Evolutionary conservation across 2,888 invertebrate species (phyloP).

Genomic region (Conus canariensis): DNA sequence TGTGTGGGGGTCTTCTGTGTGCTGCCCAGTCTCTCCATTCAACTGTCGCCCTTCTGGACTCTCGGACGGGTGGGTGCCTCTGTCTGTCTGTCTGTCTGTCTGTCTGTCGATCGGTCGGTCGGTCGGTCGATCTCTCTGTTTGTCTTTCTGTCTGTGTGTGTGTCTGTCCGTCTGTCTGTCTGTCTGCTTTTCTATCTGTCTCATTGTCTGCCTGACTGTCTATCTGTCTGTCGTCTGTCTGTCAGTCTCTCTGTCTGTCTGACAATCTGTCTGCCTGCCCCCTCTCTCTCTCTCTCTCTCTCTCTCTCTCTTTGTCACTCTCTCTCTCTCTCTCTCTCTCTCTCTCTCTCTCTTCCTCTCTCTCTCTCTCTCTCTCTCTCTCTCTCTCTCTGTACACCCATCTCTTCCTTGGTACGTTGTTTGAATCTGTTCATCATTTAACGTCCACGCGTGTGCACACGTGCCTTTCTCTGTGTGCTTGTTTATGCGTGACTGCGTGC

Average conservation of each 20-base stretch:
- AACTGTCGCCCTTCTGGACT: conserved; percentile 80
- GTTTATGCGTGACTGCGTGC: no score
- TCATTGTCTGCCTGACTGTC: neutral
- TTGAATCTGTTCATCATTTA: no score
- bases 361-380: no score
- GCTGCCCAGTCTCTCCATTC: conserved; percentile 87
- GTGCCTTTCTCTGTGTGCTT: no score
- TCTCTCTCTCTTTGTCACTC: neutral
- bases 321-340: neutral
- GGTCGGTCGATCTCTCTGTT: neutral
- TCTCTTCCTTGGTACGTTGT: no score
- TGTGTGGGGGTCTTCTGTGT: conserved; percentile 96
- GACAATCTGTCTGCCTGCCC: neutral
- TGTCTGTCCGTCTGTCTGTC: neutral
- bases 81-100: neutral
- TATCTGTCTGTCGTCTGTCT: neutral
- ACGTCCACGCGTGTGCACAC: no score
- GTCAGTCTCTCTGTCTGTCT: neutral
- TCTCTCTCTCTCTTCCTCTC: neutral
- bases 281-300: neutral
- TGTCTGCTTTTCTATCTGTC: neutral
- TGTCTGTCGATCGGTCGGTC: neutral
- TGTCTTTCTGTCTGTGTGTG: neutral
- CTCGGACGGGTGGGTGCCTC: conserved; percentile 81
- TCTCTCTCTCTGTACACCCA: no score